Conservation (phyloP, 2,888 invertebrate genomes). For the Cephus runcator region DNA sequence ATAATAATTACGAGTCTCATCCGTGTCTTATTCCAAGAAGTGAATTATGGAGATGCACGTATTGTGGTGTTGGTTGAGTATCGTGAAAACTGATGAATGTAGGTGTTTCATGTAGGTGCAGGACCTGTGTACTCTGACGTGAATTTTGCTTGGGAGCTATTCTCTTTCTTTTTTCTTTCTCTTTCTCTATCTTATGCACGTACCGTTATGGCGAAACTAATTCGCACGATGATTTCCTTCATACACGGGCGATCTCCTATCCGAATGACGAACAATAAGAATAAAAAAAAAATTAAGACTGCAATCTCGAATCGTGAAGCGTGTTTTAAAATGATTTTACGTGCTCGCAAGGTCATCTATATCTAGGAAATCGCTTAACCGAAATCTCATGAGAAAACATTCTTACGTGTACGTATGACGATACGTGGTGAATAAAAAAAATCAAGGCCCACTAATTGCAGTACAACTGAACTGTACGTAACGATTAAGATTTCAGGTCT, state of each 20-base stretch:
- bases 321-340: neutral
- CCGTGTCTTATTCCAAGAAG: constrained; percentile 40
- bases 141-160: neutral
- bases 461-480: constrained; percentile 25
- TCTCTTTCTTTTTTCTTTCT: constrained; percentile 10
- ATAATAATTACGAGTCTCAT: constrained; percentile 33
- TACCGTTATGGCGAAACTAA: neutral
- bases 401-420: neutral
- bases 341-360: neutral
- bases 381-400: neutral
- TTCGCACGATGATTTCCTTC: neutral
- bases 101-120: neutral
- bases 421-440: neutral
- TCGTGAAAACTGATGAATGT: neutral
- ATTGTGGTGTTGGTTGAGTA: neutral
- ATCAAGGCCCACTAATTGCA: constrained; percentile 39
- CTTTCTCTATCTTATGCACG: constrained; percentile 10
- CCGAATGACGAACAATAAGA: constrained; percentile 3
- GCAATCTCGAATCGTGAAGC: neutral
- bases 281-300: neutral
- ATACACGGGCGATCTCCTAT: constrained; percentile 23
- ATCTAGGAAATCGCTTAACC: neutral
- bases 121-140: neutral
- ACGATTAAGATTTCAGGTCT: neutral
- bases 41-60: constrained; percentile 41